These are phyloP conservation scores for Zaprionus davidi DNA, from an alignment of 1,140 invertebrate species.

Conservation along the genomic window DNA sequence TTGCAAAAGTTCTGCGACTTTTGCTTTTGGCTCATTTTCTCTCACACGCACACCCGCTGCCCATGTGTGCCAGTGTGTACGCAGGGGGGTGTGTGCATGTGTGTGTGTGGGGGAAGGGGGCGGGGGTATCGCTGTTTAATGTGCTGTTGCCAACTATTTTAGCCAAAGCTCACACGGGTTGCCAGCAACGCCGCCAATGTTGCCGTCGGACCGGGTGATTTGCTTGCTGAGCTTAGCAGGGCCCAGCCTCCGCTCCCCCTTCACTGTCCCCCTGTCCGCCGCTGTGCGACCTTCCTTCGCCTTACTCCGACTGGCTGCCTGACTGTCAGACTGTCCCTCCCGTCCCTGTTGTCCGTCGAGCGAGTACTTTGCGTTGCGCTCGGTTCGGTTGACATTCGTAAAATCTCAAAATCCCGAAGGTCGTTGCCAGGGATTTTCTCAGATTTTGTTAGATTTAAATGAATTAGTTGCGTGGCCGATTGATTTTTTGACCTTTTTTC, in stretches of 20 bases:
- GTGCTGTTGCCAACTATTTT: slow-evolving; percentile 84
- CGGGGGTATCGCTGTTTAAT: slow-evolving; percentile 70
- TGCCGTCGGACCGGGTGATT: slow-evolving; percentile 61
- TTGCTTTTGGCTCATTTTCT: slow-evolving; percentile 77
- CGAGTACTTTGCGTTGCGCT: slow-evolving; percentile 73
- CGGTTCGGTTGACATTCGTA: slow-evolving; percentile 84
- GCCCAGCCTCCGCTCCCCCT: slow-evolving; percentile 27
- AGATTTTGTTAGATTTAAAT: slow-evolving; percentile 85
- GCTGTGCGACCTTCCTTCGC: not conserved
- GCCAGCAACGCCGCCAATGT: slow-evolving; percentile 34
- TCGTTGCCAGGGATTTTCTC: slow-evolving; percentile 84
- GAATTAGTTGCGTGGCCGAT: slow-evolving; percentile 84
- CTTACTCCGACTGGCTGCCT: slow-evolving; percentile 3
- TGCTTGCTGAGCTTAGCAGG: slow-evolving; percentile 78
- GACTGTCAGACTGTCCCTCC: slow-evolving; percentile 30
- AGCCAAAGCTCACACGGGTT: slow-evolving; percentile 80
- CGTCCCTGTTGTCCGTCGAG: slow-evolving; percentile 34
- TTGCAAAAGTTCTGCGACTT: slow-evolving; percentile 82
- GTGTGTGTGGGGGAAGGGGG: slow-evolving; percentile 17
- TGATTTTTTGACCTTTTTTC: slow-evolving; percentile 84
- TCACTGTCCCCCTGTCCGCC: not conserved
- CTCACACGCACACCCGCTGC: slow-evolving; percentile 31
- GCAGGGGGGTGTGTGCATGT: slow-evolving; percentile 16
- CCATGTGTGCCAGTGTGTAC: not conserved
- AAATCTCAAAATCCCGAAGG: slow-evolving; percentile 84